These are phyloP conservation scores for Erethizon dorsatum DNA, from an alignment of 2,797 vertebrate species.

Conservation along the genomic window DNA sequence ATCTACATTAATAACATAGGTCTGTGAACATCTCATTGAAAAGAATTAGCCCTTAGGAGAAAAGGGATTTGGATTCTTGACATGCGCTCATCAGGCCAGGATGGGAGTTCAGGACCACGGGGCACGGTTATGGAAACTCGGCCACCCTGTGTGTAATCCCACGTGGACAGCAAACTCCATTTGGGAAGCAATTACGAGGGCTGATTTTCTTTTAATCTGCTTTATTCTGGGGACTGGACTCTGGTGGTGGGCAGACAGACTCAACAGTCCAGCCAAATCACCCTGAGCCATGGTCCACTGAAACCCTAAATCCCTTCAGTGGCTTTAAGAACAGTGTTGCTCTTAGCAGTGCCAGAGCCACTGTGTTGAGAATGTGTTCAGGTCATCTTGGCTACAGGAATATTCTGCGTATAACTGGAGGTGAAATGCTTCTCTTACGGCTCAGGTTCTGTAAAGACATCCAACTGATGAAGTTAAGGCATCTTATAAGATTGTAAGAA, in stretches of 20 bases:
- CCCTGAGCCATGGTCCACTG: conserved; percentile 36
- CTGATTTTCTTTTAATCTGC: conserved; percentile 70
- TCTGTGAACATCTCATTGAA: conserved; percentile 74
- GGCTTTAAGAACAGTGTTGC: conserved; percentile 39
- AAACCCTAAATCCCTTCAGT: conserved; percentile 58
- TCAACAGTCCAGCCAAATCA: not conserved
- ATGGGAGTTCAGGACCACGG: conserved; percentile 52
- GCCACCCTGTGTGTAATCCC: conserved; percentile 25
- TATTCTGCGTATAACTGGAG: not conserved
- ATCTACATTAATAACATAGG: conserved; percentile 73
- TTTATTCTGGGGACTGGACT: not conserved
- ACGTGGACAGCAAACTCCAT: conserved; percentile 47
- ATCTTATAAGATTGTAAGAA: not conserved
- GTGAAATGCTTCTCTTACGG: not conserved
- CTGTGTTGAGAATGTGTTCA: not conserved
- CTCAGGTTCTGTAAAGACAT: not conserved
- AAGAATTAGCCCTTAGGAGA: conserved; percentile 68
- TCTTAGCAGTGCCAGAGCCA: conserved; percentile 39
- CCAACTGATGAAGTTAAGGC: not conserved
- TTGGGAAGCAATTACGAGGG: conserved; percentile 63
- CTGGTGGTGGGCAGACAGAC: not conserved
- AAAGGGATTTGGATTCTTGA: conserved; percentile 67
- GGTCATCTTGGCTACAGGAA: conserved; percentile 3
- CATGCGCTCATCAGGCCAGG: conserved; percentile 44
- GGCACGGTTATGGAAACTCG: conserved; percentile 60